A percentile compares a stretch with the other conserved stretches of the same genome.
Conservation (phyloP, 1,140 invertebrate genomes). For the Drosophila serrata region DNA sequence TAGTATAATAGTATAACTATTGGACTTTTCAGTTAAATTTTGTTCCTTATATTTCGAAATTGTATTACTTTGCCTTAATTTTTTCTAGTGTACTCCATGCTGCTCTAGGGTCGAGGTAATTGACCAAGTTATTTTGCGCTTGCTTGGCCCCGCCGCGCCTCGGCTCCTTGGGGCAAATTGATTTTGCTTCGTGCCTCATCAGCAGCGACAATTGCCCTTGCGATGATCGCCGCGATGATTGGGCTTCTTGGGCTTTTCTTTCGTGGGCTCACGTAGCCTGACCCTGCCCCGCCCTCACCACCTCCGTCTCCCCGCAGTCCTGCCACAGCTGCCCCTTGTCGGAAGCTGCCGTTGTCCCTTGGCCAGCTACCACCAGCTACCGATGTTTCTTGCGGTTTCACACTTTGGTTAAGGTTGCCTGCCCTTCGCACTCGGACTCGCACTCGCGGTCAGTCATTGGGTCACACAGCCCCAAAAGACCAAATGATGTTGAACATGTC, state of each 20-base stretch:
- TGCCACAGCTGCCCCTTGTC: constrained; percentile 6
- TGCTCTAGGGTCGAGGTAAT: constrained; percentile 47
- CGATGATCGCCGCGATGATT: constrained; percentile 54
- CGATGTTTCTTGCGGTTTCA: constrained; percentile 85
- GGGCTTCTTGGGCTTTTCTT: constrained; percentile 30
- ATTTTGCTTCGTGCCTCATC: constrained; percentile 82
- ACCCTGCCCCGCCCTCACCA: constrained; percentile 9
- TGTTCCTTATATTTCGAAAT: too few relatives aligned
- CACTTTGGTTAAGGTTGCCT: constrained; percentile 83
- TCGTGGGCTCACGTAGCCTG: constrained; percentile 62
- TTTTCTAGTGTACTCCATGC: not conserved
- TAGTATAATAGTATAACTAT: too few relatives aligned
- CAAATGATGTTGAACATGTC: not conserved
- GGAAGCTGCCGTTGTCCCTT: constrained; percentile 31
- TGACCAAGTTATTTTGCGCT: constrained; percentile 80
- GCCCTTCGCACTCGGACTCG: constrained; percentile 66
- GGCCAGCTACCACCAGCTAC: constrained; percentile 58
- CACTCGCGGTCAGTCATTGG: constrained; percentile 57
- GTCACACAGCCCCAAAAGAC: constrained; percentile 47
- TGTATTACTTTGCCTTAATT: not conserved
- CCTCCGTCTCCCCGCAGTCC: not conserved
- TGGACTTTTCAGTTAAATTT: too few relatives aligned
- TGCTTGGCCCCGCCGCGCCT: constrained; percentile 43
- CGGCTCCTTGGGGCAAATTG: constrained; percentile 66
- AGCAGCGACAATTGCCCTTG: constrained; percentile 78